Conservation (phyloP, 1,140 invertebrate genomes). For the Drosophila sp. region DNA sequence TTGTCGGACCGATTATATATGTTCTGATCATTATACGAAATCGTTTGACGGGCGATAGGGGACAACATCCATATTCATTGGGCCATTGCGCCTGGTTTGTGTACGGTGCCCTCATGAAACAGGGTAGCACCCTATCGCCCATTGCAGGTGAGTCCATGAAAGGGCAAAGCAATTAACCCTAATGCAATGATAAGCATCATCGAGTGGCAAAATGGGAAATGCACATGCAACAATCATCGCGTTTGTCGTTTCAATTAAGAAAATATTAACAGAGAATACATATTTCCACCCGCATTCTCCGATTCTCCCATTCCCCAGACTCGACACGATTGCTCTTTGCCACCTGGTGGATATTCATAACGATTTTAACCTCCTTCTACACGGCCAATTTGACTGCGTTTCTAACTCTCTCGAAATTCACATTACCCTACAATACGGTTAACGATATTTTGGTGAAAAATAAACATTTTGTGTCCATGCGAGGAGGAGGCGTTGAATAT, state of each 20-base stretch:
- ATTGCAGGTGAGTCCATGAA: conserved; percentile 86
- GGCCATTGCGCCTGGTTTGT: conserved; percentile 92
- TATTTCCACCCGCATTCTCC: neutral
- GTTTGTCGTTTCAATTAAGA: conserved; percentile 67
- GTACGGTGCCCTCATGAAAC: conserved; percentile 94
- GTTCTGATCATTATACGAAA: conserved; percentile 87
- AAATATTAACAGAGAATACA: conserved; percentile 27
- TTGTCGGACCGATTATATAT: conserved; percentile 91
- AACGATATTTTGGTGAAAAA: conserved; percentile 87
- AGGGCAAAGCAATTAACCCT: conserved; percentile 56
- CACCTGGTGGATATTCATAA: conserved; percentile 96
- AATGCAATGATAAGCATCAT: conserved; percentile 63
- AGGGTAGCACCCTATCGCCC: conserved; percentile 91
- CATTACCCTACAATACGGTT: conserved; percentile 88
- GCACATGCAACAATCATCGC: conserved; percentile 51
- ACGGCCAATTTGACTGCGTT: conserved; percentile 96
- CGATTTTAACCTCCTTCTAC: conserved; percentile 94
- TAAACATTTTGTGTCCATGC: conserved; percentile 87
- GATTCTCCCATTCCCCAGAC: conserved; percentile 84
- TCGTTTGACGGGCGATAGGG: conserved; percentile 84
- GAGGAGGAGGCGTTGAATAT: conserved; percentile 88
- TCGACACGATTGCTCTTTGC: conserved; percentile 92
- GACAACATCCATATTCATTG: conserved; percentile 86
- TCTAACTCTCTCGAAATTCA: conserved; percentile 92
- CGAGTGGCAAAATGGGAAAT: conserved; percentile 35